phyloP scores from a whole-genome alignment of 92 coral and sea anemone species.

The Nematostella vectensis region DNA sequence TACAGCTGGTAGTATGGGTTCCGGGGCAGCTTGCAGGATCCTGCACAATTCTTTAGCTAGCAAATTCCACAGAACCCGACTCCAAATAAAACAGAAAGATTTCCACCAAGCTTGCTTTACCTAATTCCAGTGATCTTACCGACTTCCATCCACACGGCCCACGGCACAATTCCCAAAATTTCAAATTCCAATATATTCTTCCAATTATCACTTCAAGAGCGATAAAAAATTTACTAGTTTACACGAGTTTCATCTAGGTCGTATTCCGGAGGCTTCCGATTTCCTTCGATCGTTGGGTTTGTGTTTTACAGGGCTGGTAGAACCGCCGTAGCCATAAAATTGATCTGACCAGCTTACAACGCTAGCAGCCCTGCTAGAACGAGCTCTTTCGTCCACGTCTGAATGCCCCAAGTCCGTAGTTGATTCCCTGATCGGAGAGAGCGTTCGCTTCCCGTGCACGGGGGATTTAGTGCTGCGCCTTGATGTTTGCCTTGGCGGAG shows the following conservation, averaged over 20 bases:
- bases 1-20: too few species aligned
- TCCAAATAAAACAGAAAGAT: too few species aligned
- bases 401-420: constrained; percentile 35
- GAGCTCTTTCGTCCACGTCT: constrained; percentile 73
- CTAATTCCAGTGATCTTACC: too few species aligned
- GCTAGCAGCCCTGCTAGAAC: constrained; percentile 74
- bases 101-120: too few species aligned
- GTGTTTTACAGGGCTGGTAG: constrained; percentile 72
- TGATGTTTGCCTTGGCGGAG: constrained; percentile 35
- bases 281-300: constrained; percentile 58
- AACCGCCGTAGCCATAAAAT: constrained; percentile 53
- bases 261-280: constrained; percentile 62
- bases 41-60: too few species aligned
- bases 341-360: constrained; percentile 99
- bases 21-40: too few species aligned
- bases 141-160: neutral
- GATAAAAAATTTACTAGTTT: constrained; percentile 7
- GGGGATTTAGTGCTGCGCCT: constrained; percentile 79
- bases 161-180: constrained; percentile 1
- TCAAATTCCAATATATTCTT: constrained; percentile 21
- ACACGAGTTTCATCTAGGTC: constrained; percentile 47
- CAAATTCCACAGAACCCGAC: too few species aligned
- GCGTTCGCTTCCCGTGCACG: constrained; percentile 73
- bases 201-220: neutral
- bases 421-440: constrained; percentile 89